phyloP scores from a whole-genome alignment of 2,888 invertebrate species.

The Mechanitis messenoides region DNA sequence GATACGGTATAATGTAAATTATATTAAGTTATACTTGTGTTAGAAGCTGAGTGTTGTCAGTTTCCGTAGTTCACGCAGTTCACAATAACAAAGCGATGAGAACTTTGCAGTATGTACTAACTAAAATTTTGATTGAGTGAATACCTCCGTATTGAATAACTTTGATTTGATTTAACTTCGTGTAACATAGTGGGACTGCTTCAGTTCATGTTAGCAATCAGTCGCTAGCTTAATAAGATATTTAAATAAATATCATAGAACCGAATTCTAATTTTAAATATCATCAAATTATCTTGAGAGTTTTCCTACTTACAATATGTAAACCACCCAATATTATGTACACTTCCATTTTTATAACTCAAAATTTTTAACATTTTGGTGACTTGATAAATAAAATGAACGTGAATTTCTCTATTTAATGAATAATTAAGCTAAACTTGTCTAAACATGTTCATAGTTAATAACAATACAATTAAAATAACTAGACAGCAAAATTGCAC shows the following conservation, averaged over 20 bases:
- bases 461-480: no score
- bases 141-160: not conserved
- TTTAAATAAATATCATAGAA: no score
- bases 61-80: not conserved
- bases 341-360: conserved; percentile 16
- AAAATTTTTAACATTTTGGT: conserved; percentile 14
- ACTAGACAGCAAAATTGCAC: no score
- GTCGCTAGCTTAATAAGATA: no score
- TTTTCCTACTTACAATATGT: conserved; percentile 4
- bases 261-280: no score
- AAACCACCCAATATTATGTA: conserved; percentile 17
- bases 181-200: not conserved
- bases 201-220: not conserved
- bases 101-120: not conserved
- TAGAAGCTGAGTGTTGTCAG: not conserved
- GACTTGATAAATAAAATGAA: conserved; percentile 12
- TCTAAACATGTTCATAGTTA: no score
- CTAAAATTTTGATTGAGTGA: conserved; percentile 4
- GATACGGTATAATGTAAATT: not conserved
- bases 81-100: not conserved
- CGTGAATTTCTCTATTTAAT: conserved; percentile 10
- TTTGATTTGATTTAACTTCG: not conserved
- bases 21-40: not conserved
- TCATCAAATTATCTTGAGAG: not conserved
- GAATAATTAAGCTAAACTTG: no score